Percentiles rank a stretch among this genome's conserved stretches.
These are phyloP conservation scores for Hoplias malabaricus DNA, from an alignment of 2,113 vertebrate species.

Conservation along the genomic window DNA sequence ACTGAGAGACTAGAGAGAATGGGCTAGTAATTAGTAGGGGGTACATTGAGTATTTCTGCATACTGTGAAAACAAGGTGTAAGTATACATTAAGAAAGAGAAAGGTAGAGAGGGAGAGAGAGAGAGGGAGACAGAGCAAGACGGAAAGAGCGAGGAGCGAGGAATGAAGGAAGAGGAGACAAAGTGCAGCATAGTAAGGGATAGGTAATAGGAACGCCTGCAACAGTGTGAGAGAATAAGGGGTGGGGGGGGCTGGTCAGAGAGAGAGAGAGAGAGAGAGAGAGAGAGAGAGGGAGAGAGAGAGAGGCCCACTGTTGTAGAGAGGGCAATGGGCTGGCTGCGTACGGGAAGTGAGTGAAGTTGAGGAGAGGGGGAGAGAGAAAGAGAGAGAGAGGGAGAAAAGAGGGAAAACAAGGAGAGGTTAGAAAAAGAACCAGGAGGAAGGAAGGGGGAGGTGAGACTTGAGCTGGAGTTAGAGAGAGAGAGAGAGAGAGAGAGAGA, in stretches of 20 bases:
- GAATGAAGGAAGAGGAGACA: constrained; percentile 15
- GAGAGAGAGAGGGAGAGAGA: constrained; percentile 43
- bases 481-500: constrained; percentile 31
- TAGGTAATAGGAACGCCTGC: constrained; percentile 39
- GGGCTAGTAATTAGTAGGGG: constrained; percentile 46
- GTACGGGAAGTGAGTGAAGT: constrained; percentile 48
- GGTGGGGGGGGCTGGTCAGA: constrained; percentile 37
- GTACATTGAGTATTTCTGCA: constrained; percentile 6
- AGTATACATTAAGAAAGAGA: constrained; percentile 49
- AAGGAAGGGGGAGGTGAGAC: constrained; percentile 44
- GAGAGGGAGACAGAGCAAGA: constrained; percentile 41
- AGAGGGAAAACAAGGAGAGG: constrained; percentile 64
- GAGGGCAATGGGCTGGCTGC: constrained; percentile 45
- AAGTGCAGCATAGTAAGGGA: constrained; percentile 58
- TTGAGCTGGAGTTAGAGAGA: constrained; percentile 13
- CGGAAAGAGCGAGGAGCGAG: constrained; percentile 7
- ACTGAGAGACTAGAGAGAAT: constrained; percentile 44
- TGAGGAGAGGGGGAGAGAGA: constrained; percentile 44
- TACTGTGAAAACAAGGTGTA: constrained; percentile 16
- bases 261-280: constrained; percentile 45
- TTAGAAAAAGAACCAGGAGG: constrained; percentile 68
- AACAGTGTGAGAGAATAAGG: constrained; percentile 49
- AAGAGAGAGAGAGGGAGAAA: constrained; percentile 52
- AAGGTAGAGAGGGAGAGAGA: constrained; percentile 35
- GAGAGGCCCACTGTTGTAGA: constrained; percentile 54